Base-by-base conservation (phyloP, 1,140 invertebrate genomes). In the Megalonaias nervosa region DNA sequence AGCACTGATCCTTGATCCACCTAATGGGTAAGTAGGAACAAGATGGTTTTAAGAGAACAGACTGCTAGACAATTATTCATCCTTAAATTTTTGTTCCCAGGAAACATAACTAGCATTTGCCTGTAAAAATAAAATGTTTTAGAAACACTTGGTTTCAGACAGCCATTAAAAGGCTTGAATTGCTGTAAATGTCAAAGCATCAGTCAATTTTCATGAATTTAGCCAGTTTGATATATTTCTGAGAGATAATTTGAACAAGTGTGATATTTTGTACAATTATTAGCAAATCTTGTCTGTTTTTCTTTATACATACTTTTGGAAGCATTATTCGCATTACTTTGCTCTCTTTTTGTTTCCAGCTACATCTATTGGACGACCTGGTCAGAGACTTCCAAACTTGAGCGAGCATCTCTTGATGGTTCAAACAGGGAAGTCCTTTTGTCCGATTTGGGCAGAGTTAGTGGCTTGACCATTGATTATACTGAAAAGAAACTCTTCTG, bases 321-420 rank as follows among this genome's bases (percentile, higher is more conserved):
- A 48, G 0, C 9, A 48, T 48, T 48, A 11, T 48, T 6, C 4
- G 38, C 38, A 38, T 48, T 5, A 48, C 38, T 48, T 9, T 48
- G 38, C 11, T 61, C 16, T 23, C 73, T 77, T 57, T 23, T 58
- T 57, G 69, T 9, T 81, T 81, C 55, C 62, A 90, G 88, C 1
- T 86, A 86, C 94, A 92, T 99, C 55, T 99, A 99, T 92, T 99
- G 98, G 98, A 99, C 97, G 0, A 97, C 99, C 88, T 99, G 98
- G 98, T 97, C 97, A 55, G 97, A 98, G 86, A 72, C 82, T 91
- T 97, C 98, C 0, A 91, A 97, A 5, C 96, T 99, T 71, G 98
- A 99, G 91, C 92, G 98, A 78, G 95, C 98, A 2, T 96, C 97
- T 31, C 96, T 99, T 95, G 98, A 99, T 87, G 98, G 98, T 15